Conservation (phyloP, 2,888 invertebrate species). For the Orchesella flavescens region DNA sequence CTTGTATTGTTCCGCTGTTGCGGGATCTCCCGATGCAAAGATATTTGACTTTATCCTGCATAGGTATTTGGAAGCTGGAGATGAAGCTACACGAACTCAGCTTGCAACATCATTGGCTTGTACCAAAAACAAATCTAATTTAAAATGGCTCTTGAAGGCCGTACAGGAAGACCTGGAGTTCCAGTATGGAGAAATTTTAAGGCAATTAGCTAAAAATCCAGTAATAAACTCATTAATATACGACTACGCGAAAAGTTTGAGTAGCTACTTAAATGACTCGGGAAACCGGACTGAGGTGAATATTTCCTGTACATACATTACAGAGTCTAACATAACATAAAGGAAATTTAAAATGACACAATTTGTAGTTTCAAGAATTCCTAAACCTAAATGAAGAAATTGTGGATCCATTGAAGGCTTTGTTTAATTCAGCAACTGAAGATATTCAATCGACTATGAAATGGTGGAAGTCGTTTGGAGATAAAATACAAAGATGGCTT, state of each 20-base stretch:
- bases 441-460: not conserved
- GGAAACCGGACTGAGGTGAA: slow-evolving; percentile 12
- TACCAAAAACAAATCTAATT: slow-evolving; percentile 5
- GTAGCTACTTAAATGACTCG: slow-evolving; percentile 7
- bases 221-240: slow-evolving; percentile 1
- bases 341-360: no score
- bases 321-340: no score
- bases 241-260: slow-evolving; percentile 2
- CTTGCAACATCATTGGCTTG: slow-evolving; percentile 38
- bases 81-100: not conserved
- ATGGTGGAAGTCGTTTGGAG: slow-evolving; percentile 22
- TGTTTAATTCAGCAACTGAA: not conserved
- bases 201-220: slow-evolving; percentile 13
- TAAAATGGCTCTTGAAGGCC: slow-evolving; percentile 6
- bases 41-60: slow-evolving; percentile 45
- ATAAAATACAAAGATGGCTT: slow-evolving; percentile 2
- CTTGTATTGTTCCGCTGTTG: slow-evolving; percentile 51
- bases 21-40: not conserved
- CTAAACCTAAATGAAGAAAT: slow-evolving; percentile 9
- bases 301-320: no score
- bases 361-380: slow-evolving; percentile 6
- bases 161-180: not conserved
- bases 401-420: not conserved
- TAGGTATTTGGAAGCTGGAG: slow-evolving; percentile 25
- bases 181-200: not conserved